phyloP scores from a whole-genome alignment of 2,888 invertebrate species.

The Sesamia inferens region DNA sequence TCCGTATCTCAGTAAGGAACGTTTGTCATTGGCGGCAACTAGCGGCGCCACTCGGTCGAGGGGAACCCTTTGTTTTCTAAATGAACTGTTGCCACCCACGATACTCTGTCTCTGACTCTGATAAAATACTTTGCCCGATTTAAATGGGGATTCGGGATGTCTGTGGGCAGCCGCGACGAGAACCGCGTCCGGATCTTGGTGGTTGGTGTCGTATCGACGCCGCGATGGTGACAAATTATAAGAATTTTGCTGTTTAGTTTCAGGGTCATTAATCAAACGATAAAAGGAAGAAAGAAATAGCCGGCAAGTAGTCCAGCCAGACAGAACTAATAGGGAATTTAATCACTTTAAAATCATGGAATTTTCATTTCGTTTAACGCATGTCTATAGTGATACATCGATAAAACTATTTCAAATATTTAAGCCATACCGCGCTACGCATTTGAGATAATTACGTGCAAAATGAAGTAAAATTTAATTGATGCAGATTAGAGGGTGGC shows the following conservation, averaged over 20 bases:
- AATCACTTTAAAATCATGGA: constrained; percentile 14
- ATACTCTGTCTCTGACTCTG: constrained; percentile 60
- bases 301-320: constrained; percentile 3
- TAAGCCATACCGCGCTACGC: not conserved
- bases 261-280: constrained; percentile 48
- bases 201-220: constrained; percentile 13
- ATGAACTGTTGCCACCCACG: constrained; percentile 69
- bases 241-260: constrained; percentile 50
- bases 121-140: constrained; percentile 65
- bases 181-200: constrained; percentile 44
- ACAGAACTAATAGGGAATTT: constrained; percentile 20
- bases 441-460: constrained; percentile 26
- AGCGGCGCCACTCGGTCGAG: constrained; percentile 45
- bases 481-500: constrained; percentile 30
- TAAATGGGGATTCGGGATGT: constrained; percentile 54
- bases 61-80: constrained; percentile 71
- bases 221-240: constrained; percentile 51
- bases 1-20: constrained; percentile 57
- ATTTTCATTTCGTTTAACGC: constrained; percentile 17
- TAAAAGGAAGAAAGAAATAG: constrained; percentile 17
- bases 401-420: constrained; percentile 2
- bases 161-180: constrained; percentile 39
- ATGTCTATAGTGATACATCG: not conserved
- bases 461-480: constrained; percentile 57
- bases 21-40: constrained; percentile 64